Base-by-base conservation (phyloP, 2,888 invertebrate species). In the Drosophila birchii region DNA sequence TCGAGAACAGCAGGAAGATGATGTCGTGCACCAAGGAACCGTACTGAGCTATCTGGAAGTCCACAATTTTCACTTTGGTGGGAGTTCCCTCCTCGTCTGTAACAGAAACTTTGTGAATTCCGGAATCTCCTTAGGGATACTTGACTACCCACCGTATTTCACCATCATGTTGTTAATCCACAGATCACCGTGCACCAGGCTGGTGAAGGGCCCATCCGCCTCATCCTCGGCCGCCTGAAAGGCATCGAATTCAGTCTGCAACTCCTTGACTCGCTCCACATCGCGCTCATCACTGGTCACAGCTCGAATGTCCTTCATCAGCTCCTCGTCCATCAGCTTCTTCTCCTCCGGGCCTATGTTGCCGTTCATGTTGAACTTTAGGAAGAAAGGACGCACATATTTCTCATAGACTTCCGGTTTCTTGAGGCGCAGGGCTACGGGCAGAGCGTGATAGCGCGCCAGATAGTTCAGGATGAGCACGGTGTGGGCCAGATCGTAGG, bases 111-210 rank as follows among this genome's bases (percentile, higher is more conserved):
- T 9, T 1, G 8, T 60, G 7, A 23, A 3, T 34, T 23, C 7
- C 3, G 11, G 5, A 16, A 3, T 11, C 16, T 34, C 16, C 9
- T 1, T 9, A 8, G 14, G 9, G 20, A 1, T 11, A 0, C 0
- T 14, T 3, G 8, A 2, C 6, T 1, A 5, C 29, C 76, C 81
- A 89, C 94, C 93, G 60, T 92, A 92, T 61, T 93, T 91, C 16
- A 95, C 90, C 93, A 95, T 93, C 2, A 95, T 92, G 76, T 95
- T 95, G 81, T 94, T 95, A 16, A 94, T 93, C 95, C 95, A 95
- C 57, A 94, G 93, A 85, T 95, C 95, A 0, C 93, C 91, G 76
- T 95, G 95, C 1, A 93, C 92, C 23, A 94, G 92, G 0, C 94
- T 93, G 1, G 93, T 93, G 91, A 94, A 95, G 0, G 93, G 92